Evolutionary conservation across 2,113 vertebrate genomes (phyloP), one percentile per base, ranked within the genome.

Genomic region (Artemisiospiza belli): DNA sequence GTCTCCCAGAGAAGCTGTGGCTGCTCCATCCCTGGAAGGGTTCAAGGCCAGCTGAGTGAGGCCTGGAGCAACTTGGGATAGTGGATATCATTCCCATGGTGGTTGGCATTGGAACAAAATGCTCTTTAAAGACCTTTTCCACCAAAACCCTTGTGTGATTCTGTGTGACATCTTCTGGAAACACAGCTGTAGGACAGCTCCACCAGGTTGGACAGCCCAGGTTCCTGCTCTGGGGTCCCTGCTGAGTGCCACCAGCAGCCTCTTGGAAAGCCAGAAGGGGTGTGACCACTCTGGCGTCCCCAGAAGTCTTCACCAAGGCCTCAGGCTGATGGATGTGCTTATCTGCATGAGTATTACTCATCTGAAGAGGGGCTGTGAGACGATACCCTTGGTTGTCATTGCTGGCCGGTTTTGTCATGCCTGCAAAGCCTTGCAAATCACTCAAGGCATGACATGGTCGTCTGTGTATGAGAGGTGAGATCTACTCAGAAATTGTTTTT

Each of bases 401-500:
- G 96, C 82, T 28, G 57, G 24, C 63, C 86, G 87, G 6, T 83
- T 73, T 75, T 89, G 91, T 88, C 39, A 5, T 83, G 75, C 78
- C 63, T 90, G 78, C 82, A 47, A 61, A 94, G 75, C 64, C 75
- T 88, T 41, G 73, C 75, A 93, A 88, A 96, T 97, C 87, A 92
- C 44, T 96, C 72, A 46, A 3, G n/a, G 81, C 4, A 7, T 73
- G 89, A 89, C 94, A 17, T 52, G 68, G 87, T 74, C 2, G 0
- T 67, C 90, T 67, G 74, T 52, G 82, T 59, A 18, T 57, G 90
- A 67, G 86, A 55, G 91, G 63, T 59, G 90, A 95, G 63, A 90
- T 77, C 76, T 88, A 81, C 85, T 94, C 93, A 88, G 94, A 90
- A 96, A 93, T 83, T 88, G 91, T 91, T 95, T 94, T 95, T 94